Percentiles rank a stretch among this genome's conserved stretches.
phyloP scores from a whole-genome alignment of 2,797 vertebrate genomes.

The Phataginus tetradactyla region DNA sequence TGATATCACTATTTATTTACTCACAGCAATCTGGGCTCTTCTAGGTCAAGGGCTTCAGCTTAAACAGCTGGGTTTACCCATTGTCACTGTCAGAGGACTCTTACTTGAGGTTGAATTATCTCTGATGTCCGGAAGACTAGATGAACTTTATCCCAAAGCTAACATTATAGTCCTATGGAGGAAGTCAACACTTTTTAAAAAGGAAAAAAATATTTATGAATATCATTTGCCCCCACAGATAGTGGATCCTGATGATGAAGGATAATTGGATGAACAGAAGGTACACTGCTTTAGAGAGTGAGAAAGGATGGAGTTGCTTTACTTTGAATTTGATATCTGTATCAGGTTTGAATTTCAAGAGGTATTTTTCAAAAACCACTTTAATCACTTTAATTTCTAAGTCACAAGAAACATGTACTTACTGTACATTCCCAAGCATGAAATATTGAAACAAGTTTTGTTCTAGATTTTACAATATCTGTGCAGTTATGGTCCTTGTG shows the following conservation, averaged over 20 bases:
- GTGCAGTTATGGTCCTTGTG: not conserved
- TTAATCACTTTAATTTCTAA: not conserved
- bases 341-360: not conserved
- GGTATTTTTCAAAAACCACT: not conserved
- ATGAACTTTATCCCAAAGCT: not conserved
- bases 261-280: not conserved
- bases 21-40: not conserved
- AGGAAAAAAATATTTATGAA: not conserved
- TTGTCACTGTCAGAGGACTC: not conserved
- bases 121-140: not conserved
- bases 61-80: not conserved
- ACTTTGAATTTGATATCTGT: not conserved
- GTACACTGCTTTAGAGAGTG: not conserved
- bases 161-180: not conserved
- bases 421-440: not conserved
- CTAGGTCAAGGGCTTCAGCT: not conserved
- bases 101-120: not conserved
- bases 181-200: not conserved
- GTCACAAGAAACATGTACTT: not conserved
- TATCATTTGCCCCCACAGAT: not conserved
- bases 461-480: not conserved
- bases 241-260: not conserved
- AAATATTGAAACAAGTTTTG: not conserved
- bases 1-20: not conserved
- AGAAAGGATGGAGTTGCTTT: not conserved